Base-by-base conservation (phyloP, 2,888 invertebrate genomes). In the Lasioglossum figueresi region DNA sequence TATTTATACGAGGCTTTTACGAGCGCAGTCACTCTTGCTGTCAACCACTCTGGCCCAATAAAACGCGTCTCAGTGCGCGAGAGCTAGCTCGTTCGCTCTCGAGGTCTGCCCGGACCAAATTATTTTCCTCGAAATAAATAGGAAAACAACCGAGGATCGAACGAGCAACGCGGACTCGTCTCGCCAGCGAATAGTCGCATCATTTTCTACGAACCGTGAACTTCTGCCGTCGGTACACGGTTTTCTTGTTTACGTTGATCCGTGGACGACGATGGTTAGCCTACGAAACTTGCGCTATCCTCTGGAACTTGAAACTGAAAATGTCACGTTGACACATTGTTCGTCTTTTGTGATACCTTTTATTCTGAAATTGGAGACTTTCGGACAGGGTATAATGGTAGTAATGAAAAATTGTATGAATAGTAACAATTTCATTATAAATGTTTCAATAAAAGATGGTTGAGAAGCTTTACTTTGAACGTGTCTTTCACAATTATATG, bases 1-100 rank as follows among this genome's bases (percentile, higher is more conserved):
- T 92, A 92, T 91, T 92, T 93, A 90, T 89, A 90, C 88, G 88
- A 89, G 77, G 88, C 89, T 93, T 93, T 93, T 92, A 92, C 89
- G 91, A 91, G 86, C 75, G 59, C 82, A 84, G 82, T 88, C 79
- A 84, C 76, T 89, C 88, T 88, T 76, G 84, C 87, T 80, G 87
- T 86, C 83, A 79, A 77, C 82, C 77, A 82, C 73, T 80, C 72
- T 72, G 80, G 56, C 76, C 86, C 86, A 84, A 89, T 91, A 91
- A 91, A 90, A 90, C 81, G 86, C 74, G 48, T 40, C 79, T 56
- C 31, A 37, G 74, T 37, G 37, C 23, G 70, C 79, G 34, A 43
- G 76, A 16, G 23, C 19, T 40, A 78, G 34, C 71, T 27, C 56
- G 79, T 75, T 84, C 79, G 72, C 70, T 88, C 83, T 81, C 72